Evolutionary conservation across 2,797 vertebrate species (phyloP).

Genomic region (Anabas testudineus): DNA sequence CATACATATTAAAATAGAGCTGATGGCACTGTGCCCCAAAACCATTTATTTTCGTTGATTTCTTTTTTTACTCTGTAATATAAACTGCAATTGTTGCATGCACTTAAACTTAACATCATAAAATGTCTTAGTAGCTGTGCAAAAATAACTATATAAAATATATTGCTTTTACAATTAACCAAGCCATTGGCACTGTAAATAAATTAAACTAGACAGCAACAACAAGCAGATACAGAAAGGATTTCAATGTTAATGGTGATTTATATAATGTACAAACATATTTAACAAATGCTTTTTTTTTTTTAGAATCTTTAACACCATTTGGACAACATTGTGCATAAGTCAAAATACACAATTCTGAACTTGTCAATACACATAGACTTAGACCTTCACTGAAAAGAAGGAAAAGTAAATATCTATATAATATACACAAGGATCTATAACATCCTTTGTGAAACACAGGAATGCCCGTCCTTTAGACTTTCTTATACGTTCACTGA

Average conservation of each 20-base stretch:
- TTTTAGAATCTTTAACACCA: slow-evolving; percentile 76
- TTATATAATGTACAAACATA: slow-evolving; percentile 87
- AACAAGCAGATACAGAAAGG: slow-evolving; percentile 85
- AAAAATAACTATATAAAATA: slow-evolving; percentile 98
- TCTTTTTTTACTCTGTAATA: slow-evolving; percentile 79
- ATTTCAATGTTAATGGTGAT: slow-evolving; percentile 82
- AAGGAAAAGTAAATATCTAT: slow-evolving; percentile 80
- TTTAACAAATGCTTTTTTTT: slow-evolving; percentile 77
- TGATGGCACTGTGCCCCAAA: slow-evolving; percentile 69
- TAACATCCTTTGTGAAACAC: slow-evolving; percentile 77
- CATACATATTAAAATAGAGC: slow-evolving; percentile 84
- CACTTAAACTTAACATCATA: slow-evolving; percentile 79
- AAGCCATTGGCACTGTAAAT: slow-evolving; percentile 89
- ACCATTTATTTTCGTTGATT: slow-evolving; percentile 69
- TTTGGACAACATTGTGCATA: slow-evolving; percentile 80
- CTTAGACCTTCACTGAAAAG: slow-evolving; percentile 80
- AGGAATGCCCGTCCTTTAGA: slow-evolving; percentile 76
- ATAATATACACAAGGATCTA: slow-evolving; percentile 81
- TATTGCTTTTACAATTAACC: slow-evolving; percentile 92
- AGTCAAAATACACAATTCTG: slow-evolving; percentile 80
- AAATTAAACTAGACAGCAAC: slow-evolving; percentile 96
- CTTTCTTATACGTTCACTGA: slow-evolving; percentile 46
- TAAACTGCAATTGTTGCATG: slow-evolving; percentile 86
- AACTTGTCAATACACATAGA: slow-evolving; percentile 77
- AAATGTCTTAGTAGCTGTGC: slow-evolving; percentile 96